Conservation (phyloP, 1,140 invertebrate genomes). For the Tachypleus tridentatus region DNA sequence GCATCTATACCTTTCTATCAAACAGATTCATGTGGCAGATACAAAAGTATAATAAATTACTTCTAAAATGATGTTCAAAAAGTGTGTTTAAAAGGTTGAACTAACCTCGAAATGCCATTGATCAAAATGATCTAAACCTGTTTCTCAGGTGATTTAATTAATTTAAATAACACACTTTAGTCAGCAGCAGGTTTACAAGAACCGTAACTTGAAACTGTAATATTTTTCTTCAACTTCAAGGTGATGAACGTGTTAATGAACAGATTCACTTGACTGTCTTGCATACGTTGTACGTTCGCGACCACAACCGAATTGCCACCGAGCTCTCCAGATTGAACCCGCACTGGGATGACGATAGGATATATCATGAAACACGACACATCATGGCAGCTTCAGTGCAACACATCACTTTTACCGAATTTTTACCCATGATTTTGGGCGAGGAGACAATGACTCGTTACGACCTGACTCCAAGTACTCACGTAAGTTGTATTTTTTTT, state of each 20-base stretch:
- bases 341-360: constrained; percentile 39
- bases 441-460: constrained; percentile 19
- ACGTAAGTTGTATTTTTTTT: neutral
- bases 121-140: too few species aligned
- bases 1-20: too few species aligned
- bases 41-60: too few species aligned
- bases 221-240: constrained; percentile 26
- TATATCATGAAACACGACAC: constrained; percentile 40
- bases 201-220: too few species aligned
- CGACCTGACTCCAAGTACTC: constrained; percentile 20
- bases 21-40: too few species aligned
- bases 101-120: too few species aligned
- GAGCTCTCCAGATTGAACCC: constrained; percentile 51
- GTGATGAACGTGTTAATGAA: constrained; percentile 40
- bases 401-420: constrained; percentile 39
- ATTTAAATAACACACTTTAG: too few species aligned
- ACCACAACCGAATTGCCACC: constrained; percentile 53
- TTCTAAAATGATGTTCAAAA: too few species aligned
- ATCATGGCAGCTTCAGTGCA: constrained; percentile 39
- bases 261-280: constrained; percentile 37
- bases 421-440: constrained; percentile 38
- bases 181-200: too few species aligned
- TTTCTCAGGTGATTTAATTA: too few species aligned
- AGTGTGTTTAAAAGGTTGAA: too few species aligned
- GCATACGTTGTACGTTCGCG: constrained; percentile 40